Conservation (phyloP, 2,797 vertebrate species). For the Microchirus variegatus region DNA sequence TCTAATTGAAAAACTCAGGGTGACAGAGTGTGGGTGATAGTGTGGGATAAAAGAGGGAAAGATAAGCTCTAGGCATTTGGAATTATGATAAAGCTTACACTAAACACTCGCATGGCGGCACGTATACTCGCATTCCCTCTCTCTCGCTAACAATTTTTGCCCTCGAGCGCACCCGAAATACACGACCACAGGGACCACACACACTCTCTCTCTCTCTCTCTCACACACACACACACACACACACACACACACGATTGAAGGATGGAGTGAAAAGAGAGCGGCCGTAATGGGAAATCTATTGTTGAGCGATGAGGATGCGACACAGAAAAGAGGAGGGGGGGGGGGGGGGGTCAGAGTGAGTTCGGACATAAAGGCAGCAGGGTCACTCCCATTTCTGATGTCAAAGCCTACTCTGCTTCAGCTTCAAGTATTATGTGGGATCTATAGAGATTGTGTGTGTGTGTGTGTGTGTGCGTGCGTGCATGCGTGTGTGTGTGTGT, state of each 20-base stretch:
- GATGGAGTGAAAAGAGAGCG: slow-evolving; percentile 40
- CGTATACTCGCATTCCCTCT: not conserved
- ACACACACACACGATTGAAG: slow-evolving; percentile 27
- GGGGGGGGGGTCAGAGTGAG: slow-evolving; percentile 41
- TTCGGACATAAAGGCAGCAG: slow-evolving; percentile 49
- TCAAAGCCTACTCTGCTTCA: slow-evolving; percentile 21
- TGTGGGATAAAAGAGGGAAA: slow-evolving; percentile 21
- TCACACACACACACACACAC: too few relatives aligned
- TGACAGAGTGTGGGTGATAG: slow-evolving; percentile 21
- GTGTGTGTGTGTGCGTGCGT: not conserved
- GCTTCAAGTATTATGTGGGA: slow-evolving; percentile 43
- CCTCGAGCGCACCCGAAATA: too few relatives aligned
- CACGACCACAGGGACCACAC: too few relatives aligned
- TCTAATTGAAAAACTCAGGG: slow-evolving; percentile 80
- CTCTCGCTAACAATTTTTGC: too few relatives aligned
- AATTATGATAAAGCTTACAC: slow-evolving; percentile 37
- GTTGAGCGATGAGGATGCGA: slow-evolving; percentile 54
- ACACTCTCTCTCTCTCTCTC: too few relatives aligned
- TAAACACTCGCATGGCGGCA: slow-evolving; percentile 3
- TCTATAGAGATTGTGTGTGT: slow-evolving; percentile 17
- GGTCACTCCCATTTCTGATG: slow-evolving; percentile 66
- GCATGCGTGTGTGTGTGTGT: not conserved
- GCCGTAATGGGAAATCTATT: slow-evolving; percentile 73
- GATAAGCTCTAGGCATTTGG: slow-evolving; percentile 42
- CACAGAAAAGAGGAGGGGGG: slow-evolving; percentile 38